Percentiles rank a stretch among this genome's conserved stretches.
These are phyloP conservation scores for Argopecten irradians DNA, from an alignment of 1,140 invertebrate species.

Conservation along the genomic window DNA sequence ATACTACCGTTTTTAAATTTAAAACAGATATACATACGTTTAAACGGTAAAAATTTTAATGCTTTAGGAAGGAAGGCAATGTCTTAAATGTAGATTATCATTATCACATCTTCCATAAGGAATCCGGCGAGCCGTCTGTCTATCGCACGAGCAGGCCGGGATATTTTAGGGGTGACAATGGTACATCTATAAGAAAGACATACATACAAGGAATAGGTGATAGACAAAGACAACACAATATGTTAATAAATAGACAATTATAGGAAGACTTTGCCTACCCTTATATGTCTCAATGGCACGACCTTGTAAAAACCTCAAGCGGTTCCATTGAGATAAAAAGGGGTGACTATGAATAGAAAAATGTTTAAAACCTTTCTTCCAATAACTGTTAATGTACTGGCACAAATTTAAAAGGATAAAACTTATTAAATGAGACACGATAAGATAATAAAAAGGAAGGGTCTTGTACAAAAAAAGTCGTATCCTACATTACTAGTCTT, in stretches of 20 bases:
- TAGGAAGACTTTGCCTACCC: conserved; percentile 3
- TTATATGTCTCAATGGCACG: not conserved
- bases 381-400: conserved; percentile 1
- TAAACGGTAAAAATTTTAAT: conserved; percentile 1
- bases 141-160: not conserved
- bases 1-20: not conserved
- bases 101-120: not conserved
- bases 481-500: not conserved
- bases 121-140: not conserved
- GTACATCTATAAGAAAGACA: not conserved
- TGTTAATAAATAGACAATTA: conserved; percentile 23
- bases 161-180: not conserved
- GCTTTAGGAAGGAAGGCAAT: conserved; percentile 10
- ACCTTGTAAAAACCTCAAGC: not conserved
- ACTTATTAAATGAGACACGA: not conserved
- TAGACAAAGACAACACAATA: conserved; percentile 1
- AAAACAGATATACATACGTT: not conserved
- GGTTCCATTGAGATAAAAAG: not conserved
- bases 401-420: not conserved
- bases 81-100: not conserved
- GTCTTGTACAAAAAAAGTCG: not conserved
- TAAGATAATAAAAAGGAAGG: not conserved
- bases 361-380: conserved; percentile 18
- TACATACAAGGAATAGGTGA: not conserved
- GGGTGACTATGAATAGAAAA: conserved; percentile 9